Evolutionary conservation across 2,888 invertebrate genomes (phyloP).

Genomic region (Onchidella celtica): DNA sequence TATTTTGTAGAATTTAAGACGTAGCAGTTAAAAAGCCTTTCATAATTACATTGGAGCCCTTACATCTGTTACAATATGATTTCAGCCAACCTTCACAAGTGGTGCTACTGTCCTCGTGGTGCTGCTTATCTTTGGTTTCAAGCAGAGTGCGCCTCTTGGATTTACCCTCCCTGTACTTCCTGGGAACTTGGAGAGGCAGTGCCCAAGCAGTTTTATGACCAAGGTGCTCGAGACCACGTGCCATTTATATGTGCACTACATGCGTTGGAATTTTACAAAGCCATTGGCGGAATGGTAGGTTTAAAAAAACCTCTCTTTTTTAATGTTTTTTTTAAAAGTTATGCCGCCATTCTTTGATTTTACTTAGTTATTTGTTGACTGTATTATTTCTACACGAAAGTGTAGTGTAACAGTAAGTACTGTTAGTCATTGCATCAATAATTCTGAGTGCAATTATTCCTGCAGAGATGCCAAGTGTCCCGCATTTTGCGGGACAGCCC

Average conservation of each 20-base stretch:
- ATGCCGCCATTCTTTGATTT: background rate
- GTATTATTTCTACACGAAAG: too few relatives aligned
- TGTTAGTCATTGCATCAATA: too few relatives aligned
- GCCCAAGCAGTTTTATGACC: slow-evolving; percentile 59
- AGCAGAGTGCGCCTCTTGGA: slow-evolving; percentile 57
- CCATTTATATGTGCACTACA: slow-evolving; percentile 56
- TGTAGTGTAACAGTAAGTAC: too few relatives aligned
- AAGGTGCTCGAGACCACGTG: slow-evolving; percentile 63
- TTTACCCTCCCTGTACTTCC: slow-evolving; percentile 63
- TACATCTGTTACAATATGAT: too few relatives aligned
- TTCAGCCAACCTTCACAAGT: slow-evolving; percentile 77
- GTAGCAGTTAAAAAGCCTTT: too few relatives aligned
- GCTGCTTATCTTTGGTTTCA: slow-evolving; percentile 72
- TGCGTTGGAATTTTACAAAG: slow-evolving; percentile 62
- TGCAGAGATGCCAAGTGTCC: too few relatives aligned
- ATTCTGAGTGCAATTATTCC: too few relatives aligned
- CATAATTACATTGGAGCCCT: too few relatives aligned
- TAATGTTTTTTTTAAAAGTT: background rate
- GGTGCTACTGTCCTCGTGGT: slow-evolving; percentile 73
- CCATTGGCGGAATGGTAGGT: slow-evolving; percentile 66
- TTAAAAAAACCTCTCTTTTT: background rate
- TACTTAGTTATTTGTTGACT: too few relatives aligned
- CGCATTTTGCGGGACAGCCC: too few relatives aligned
- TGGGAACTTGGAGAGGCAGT: slow-evolving; percentile 55
- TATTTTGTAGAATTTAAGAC: too few relatives aligned